Evolutionary conservation across 2,888 invertebrate genomes (phyloP).

Genomic region (Lithophane ornitopus): DNA sequence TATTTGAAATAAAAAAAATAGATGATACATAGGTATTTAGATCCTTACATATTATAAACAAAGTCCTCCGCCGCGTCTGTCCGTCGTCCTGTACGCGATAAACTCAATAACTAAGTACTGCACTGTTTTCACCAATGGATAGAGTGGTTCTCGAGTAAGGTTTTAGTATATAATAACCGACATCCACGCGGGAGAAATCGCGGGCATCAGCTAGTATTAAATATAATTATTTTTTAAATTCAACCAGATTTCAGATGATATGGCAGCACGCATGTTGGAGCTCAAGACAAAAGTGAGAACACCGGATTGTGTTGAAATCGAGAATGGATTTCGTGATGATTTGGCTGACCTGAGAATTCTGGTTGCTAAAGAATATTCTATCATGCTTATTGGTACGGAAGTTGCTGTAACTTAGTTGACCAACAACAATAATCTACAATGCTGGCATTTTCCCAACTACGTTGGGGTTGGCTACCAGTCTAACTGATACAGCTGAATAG

Average conservation of each 20-base stretch:
- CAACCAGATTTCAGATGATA: slow-evolving; percentile 89
- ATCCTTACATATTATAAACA: too few species aligned
- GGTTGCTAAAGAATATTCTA: slow-evolving; percentile 91
- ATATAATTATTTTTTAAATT: neutral
- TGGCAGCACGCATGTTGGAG: slow-evolving; percentile 88
- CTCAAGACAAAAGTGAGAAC: slow-evolving; percentile 89
- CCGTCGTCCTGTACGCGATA: too few species aligned
- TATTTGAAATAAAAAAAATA: slow-evolving; percentile 4
- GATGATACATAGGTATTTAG: neutral
- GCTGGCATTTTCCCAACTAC: too few species aligned
- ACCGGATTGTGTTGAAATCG: slow-evolving; percentile 85
- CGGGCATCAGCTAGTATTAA: too few species aligned
- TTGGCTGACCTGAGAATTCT: slow-evolving; percentile 90
- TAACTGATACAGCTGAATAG: too few species aligned
- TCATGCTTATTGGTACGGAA: slow-evolving; percentile 88
- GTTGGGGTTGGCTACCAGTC: too few species aligned
- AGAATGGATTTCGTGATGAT: slow-evolving; percentile 88
- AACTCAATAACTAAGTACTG: too few species aligned
- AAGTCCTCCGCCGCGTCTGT: too few species aligned
- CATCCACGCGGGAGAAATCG: too few species aligned
- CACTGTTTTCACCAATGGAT: too few species aligned
- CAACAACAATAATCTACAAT: neutral
- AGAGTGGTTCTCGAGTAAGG: too few species aligned
- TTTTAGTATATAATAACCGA: too few species aligned
- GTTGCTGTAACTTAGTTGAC: neutral